Evolutionary conservation across 2,888 invertebrate species (phyloP), one percentile per base, ranked within the genome.

Genomic region (Aphelenchoides bicaudatus): DNA sequence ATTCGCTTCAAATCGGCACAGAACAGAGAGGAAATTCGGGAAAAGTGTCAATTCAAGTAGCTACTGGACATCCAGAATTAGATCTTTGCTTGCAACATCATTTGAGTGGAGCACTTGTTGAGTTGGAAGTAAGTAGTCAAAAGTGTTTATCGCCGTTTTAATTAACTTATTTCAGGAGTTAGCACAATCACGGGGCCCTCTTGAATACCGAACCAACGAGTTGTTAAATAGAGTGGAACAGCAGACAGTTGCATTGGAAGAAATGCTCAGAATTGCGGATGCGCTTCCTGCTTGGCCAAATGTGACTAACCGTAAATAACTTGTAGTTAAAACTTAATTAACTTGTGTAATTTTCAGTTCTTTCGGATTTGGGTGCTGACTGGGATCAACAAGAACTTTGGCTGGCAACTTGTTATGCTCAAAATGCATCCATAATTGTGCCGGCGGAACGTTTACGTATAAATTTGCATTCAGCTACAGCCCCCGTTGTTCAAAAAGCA

Each of bases 161-260:
- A 16, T 31, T n/a, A 28, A 30, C 29, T 43, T 47, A 19, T 30
- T 65, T 59, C 49, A 70, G 72, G 61, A 47, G 27, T 57, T 73
- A 4, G 59, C 55, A 23, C 49, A 53, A 62, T 60, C 79, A 23
- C 62, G 56, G 31, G 47, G 50, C 28, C 83, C 83, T 2, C 72
- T 83, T 58, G 82, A 82, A 59, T 81, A 81, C 67, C 76, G 80
- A 49, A 81, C 82, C 68, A 80, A 80, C 10, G 80, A 82, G 66
- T 80, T 82, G 29, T 67, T 83, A 56, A 80, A 80, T 51, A 80
- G 81, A 54, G 70, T 84, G 38, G 81, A 81, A 68, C 76, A 79
- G 58, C 83, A 83, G 65, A 81, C 81, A 16, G 74, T 78, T 2
- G 80, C 83, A 27, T 66, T 84, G 25, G 82, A 82, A 47, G 75